A percentile compares a stretch with the other conserved stretches of the same genome.
Conservation (phyloP, 2,113 vertebrate species). For the Hyla sarda region DNA sequence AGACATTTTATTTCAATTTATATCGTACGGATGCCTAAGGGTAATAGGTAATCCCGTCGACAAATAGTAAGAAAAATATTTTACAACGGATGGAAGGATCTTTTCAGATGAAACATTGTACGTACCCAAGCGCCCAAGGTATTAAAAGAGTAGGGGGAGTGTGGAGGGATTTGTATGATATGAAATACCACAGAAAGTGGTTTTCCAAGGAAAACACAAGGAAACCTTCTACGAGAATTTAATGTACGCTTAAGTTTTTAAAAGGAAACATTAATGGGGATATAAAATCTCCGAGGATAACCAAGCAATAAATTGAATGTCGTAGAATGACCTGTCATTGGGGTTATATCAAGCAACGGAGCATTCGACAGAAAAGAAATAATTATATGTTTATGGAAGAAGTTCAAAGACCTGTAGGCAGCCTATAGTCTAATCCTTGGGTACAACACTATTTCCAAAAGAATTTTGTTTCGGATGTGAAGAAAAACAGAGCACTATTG, state of each 20-base stretch:
- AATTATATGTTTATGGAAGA: constrained; percentile 67
- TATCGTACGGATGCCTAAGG: constrained; percentile 66
- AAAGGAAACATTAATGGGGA: constrained; percentile 82
- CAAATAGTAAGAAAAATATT: constrained; percentile 69
- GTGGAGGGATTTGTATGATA: constrained; percentile 73
- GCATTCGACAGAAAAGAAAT: constrained; percentile 64
- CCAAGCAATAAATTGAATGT: constrained; percentile 77
- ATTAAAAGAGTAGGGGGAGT: constrained; percentile 62
- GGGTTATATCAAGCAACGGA: constrained; percentile 78
- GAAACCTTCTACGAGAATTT: constrained; percentile 75
- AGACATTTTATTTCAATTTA: constrained; percentile 70
- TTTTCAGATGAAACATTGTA: constrained; percentile 70
- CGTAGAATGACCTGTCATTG: constrained; percentile 81
- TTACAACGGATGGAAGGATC: constrained; percentile 66
- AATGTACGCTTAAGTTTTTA: constrained; percentile 79
- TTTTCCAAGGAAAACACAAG: constrained; percentile 82
- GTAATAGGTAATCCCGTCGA: constrained; percentile 69
- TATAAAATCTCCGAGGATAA: constrained; percentile 78
- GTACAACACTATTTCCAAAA: constrained; percentile 44
- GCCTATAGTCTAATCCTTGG: constrained; percentile 31
- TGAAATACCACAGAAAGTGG: constrained; percentile 78
- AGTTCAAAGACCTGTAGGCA: constrained; percentile 71
- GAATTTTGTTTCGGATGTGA: constrained; percentile 38
- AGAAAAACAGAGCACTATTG: constrained; percentile 52
- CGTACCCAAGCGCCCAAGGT: constrained; percentile 44